A percentile compares a stretch with the other conserved stretches of the same genome.
These are phyloP conservation scores for Melanchra persicariae DNA, from an alignment of 2,888 invertebrate species.

Conservation along the genomic window DNA sequence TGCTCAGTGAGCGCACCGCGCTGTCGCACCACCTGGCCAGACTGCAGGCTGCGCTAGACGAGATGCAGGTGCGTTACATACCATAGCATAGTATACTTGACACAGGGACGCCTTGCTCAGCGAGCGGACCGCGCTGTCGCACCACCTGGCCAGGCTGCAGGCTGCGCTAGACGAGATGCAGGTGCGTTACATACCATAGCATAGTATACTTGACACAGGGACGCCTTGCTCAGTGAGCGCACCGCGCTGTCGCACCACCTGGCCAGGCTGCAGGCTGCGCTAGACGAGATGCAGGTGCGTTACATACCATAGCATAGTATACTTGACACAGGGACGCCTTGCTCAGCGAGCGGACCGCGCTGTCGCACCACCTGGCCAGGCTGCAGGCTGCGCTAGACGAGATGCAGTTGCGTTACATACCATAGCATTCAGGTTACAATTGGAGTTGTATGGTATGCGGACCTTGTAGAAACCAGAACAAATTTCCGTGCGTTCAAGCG, in stretches of 20 bases:
- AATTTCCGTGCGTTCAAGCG: no score
- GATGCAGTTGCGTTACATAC: not conserved
- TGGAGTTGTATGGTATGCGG: no score
- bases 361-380: not conserved
- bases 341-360: not conserved
- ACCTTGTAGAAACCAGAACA: no score
- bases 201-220: not conserved
- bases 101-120: not conserved
- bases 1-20: conserved; percentile 70
- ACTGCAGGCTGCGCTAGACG: conserved; percentile 73
- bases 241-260: not conserved
- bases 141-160: conserved; percentile 62
- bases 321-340: not conserved
- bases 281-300: not conserved
- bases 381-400: not conserved
- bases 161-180: conserved; percentile 73
- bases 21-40: conserved; percentile 62
- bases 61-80: conserved; percentile 69
- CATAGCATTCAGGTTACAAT: no score
- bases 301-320: not conserved
- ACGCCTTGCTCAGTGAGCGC: not conserved
- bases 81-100: not conserved
- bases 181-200: conserved; percentile 53
- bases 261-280: not conserved
- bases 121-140: conserved; percentile 29